Evolutionary conservation across 2,113 vertebrate species (phyloP).

Genomic region (Cynopterus brachyotis): DNA sequence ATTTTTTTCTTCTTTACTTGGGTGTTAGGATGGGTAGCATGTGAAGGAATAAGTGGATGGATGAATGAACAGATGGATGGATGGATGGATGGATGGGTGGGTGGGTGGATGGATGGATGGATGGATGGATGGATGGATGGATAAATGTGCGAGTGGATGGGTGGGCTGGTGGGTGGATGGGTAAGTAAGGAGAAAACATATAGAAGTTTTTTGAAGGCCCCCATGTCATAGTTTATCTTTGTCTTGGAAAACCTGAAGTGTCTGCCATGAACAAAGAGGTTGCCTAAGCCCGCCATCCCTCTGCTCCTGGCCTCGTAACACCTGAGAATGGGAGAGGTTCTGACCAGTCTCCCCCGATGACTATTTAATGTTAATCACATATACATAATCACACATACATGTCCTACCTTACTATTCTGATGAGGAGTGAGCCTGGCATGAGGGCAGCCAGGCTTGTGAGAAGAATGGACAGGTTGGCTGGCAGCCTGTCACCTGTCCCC

Average conservation of each 20-base stretch:
- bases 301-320: not conserved
- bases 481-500: not conserved
- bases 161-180: not conserved
- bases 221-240: not conserved
- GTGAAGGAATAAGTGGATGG: not conserved
- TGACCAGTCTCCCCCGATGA: not conserved
- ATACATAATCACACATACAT: not conserved
- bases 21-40: not conserved
- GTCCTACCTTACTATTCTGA: not conserved
- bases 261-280: not conserved
- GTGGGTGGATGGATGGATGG: not conserved
- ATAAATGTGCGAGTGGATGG: not conserved
- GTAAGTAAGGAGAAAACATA: not conserved
- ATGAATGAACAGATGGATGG: too few species aligned
- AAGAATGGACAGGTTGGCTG: not conserved
- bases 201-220: not conserved
- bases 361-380: not conserved
- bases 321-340: not conserved
- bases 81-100: not conserved
- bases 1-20: not conserved
- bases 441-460: not conserved
- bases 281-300: not conserved
- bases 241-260: not conserved
- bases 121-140: rapidly evolving
- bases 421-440: not conserved